These are phyloP conservation scores for Okapia johnstoni DNA, from an alignment of 2,113 vertebrate species.

Conservation along the genomic window DNA sequence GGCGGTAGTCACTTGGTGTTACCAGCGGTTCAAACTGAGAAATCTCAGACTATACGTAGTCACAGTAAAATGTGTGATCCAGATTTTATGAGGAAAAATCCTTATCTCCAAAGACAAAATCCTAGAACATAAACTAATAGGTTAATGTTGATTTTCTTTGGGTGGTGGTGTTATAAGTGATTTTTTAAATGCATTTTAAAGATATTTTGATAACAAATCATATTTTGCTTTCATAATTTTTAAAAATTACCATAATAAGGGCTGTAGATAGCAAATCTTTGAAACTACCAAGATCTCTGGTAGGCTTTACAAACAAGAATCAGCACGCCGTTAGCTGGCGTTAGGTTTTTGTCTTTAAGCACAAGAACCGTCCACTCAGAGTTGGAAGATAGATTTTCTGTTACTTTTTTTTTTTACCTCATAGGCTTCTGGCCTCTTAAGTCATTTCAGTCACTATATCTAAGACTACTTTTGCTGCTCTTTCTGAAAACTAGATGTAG, in stretches of 20 bases:
- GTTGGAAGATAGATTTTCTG: not conserved
- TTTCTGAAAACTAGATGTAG: not conserved
- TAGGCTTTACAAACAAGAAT: not conserved
- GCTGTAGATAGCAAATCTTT: not conserved
- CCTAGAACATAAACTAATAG: not conserved
- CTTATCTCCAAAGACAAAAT: not conserved
- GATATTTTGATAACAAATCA: not conserved
- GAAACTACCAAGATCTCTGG: not conserved
- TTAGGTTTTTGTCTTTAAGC: not conserved
- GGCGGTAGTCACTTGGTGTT: not conserved
- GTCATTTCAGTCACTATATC: not conserved
- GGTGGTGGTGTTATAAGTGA: not conserved
- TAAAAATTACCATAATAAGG: not conserved
- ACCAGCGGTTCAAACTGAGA: not conserved
- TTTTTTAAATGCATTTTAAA: not conserved
- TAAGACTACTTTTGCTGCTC: not conserved
- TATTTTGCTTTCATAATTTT: not conserved
- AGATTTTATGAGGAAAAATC: conserved; percentile 31
- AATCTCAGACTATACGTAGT: conserved; percentile 14
- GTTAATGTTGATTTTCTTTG: not conserved
- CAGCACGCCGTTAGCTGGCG: not conserved
- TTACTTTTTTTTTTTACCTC: not conserved
- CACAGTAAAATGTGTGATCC: not conserved
- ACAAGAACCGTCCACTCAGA: not conserved
- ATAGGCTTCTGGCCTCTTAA: not conserved